Percentiles rank a stretch among this genome's conserved stretches.
Evolutionary conservation across 2,888 invertebrate genomes (phyloP).

Genomic region (Sicus ferrugineus): DNA sequence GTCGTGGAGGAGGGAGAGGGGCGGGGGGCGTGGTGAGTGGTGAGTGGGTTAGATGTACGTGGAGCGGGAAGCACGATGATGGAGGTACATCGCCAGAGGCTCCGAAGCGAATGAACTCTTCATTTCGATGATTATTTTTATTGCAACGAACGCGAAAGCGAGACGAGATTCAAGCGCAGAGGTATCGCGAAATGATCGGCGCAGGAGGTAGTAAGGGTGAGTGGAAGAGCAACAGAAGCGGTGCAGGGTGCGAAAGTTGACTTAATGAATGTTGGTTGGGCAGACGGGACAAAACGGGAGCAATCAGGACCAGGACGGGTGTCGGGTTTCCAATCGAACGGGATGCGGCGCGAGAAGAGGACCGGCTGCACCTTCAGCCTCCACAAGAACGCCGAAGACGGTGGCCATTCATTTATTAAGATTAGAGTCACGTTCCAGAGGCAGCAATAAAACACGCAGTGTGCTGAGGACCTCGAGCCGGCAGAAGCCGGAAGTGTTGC

Average conservation of each 20-base stretch:
- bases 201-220: not conserved
- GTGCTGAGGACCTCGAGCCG: not conserved
- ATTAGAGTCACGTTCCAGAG: slow-evolving; percentile 18
- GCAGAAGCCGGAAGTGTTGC: slow-evolving; percentile 22
- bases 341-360: not conserved
- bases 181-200: not conserved
- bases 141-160: slow-evolving; percentile 36
- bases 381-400: too few species aligned
- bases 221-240: not conserved
- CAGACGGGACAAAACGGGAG: slow-evolving; percentile 38
- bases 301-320: slow-evolving; percentile 22
- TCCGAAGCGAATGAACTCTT: slow-evolving; percentile 47
- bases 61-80: not conserved
- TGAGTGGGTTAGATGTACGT: too few species aligned
- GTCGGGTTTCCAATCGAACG: slow-evolving; percentile 8
- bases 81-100: slow-evolving; percentile 24
- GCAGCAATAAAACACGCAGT: slow-evolving; percentile 12
- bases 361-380: not conserved
- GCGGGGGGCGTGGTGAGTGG: not conserved
- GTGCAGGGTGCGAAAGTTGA: too few species aligned
- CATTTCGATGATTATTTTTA: slow-evolving; percentile 40
- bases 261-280: slow-evolving; percentile 30
- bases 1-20: not conserved
- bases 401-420: slow-evolving; percentile 25
- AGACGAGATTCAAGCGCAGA: too few species aligned